phyloP scores from a whole-genome alignment of 37 sponge, comb jelly and placozoan species.

The Agelas oroides region DNA sequence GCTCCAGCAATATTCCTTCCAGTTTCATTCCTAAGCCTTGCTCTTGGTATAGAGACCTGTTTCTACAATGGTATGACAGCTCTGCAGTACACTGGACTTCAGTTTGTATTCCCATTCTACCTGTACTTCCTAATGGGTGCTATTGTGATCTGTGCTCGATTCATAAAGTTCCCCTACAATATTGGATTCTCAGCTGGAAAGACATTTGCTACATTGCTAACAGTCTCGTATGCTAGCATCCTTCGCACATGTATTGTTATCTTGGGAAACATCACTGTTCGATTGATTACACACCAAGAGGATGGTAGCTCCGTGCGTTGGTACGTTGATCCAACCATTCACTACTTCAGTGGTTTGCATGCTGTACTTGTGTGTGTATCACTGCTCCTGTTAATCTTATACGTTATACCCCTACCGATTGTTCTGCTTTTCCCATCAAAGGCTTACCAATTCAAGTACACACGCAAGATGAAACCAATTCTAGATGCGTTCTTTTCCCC shows the following conservation, averaged over 20 bases:
- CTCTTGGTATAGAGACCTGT: slow-evolving; percentile 42
- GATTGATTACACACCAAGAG: neutral
- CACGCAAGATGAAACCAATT: slow-evolving; percentile 37
- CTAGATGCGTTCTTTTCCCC: slow-evolving; percentile 49
- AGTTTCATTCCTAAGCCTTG: slow-evolving; percentile 27
- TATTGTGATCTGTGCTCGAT: slow-evolving; percentile 4
- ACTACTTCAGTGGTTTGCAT: slow-evolving; percentile 48
- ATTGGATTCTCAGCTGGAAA: slow-evolving; percentile 29
- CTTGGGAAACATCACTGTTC: slow-evolving; percentile 7
- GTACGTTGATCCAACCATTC: slow-evolving; percentile 43
- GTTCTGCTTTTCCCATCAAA: slow-evolving; percentile 11
- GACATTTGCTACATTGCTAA: slow-evolving; percentile 42
- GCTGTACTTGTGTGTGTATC: slow-evolving; percentile 3
- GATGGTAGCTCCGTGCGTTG: slow-evolving; percentile 14
- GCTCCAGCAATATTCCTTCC: neutral
- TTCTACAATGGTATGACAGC: slow-evolving; percentile 58
- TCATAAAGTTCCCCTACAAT: neutral
- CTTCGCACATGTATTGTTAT: slow-evolving; percentile 31
- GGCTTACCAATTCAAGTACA: slow-evolving; percentile 7
- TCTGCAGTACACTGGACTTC: slow-evolving; percentile 29
- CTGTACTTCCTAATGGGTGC: slow-evolving; percentile 37
- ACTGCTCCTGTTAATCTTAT: slow-evolving; percentile 30
- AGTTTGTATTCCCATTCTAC: slow-evolving; percentile 56
- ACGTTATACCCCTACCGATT: slow-evolving; percentile 48
- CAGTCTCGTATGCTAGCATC: slow-evolving; percentile 39